phyloP scores from a whole-genome alignment of 1,140 invertebrate species.

The Bombus vancouverensis region DNA sequence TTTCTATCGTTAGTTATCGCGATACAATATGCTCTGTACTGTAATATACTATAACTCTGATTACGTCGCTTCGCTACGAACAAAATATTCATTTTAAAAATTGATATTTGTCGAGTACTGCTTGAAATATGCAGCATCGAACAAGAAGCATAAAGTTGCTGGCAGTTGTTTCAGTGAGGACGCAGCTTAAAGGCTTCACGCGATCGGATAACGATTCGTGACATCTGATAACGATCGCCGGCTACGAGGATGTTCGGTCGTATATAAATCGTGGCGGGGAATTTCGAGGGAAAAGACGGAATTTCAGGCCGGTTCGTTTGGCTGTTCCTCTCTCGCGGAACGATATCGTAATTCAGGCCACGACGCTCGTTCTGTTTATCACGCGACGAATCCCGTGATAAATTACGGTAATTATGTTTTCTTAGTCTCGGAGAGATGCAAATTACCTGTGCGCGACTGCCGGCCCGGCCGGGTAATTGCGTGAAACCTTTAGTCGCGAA shows the following conservation, averaged over 20 bases:
- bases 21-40: too few species aligned
- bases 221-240: not conserved
- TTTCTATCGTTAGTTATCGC: too few species aligned
- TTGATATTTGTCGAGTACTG: too few species aligned
- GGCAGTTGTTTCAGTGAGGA: too few species aligned
- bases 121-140: too few species aligned
- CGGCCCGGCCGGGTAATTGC: not conserved
- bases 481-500: conserved; percentile 21
- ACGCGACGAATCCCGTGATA: conserved; percentile 7
- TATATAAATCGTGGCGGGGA: not conserved
- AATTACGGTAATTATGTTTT: conserved; percentile 30
- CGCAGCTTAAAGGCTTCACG: too few species aligned
- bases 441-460: not conserved
- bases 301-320: not conserved
- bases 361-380: not conserved
- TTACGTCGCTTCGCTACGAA: too few species aligned
- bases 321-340: not conserved
- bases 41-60: too few species aligned
- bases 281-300: not conserved
- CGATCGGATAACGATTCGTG: not conserved
- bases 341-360: conserved; percentile 15
- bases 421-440: conserved; percentile 9
- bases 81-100: too few species aligned
- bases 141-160: too few species aligned
- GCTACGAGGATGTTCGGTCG: too few species aligned